Conservation (phyloP, 1,140 invertebrate genomes). For the Forficula auricularia region DNA sequence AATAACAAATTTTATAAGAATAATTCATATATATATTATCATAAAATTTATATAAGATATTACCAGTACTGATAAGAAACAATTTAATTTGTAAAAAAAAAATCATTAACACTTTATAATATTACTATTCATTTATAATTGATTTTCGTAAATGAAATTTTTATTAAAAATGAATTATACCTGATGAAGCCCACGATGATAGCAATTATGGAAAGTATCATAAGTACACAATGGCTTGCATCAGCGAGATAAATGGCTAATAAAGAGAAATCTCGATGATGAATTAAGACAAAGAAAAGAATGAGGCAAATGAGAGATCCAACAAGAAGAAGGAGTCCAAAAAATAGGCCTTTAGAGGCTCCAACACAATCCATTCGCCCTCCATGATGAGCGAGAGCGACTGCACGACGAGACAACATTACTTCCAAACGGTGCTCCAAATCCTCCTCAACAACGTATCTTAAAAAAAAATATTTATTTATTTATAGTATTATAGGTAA, state of each 20-base stretch:
- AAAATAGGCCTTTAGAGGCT: conserved; percentile 84
- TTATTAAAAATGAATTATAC: conserved; percentile 27
- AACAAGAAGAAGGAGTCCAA: conserved; percentile 72
- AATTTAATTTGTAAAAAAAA: neutral
- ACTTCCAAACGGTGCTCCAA: conserved; percentile 66
- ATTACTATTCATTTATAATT: too few species aligned
- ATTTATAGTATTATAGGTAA: too few species aligned
- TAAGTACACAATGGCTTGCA: conserved; percentile 71
- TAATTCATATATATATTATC: too few species aligned
- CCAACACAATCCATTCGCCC: conserved; percentile 79
- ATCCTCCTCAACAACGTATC: conserved; percentile 62
- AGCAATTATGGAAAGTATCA: conserved; percentile 70
- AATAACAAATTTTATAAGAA: conserved; percentile 10
- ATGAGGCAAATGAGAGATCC: conserved; percentile 84
- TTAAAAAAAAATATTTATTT: conserved; percentile 24
- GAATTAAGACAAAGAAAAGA: conserved; percentile 82
- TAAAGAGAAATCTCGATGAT: conserved; percentile 56
- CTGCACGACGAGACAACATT: conserved; percentile 63
- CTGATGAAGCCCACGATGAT: conserved; percentile 78
- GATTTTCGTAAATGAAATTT: too few species aligned
- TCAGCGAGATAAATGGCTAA: conserved; percentile 79
- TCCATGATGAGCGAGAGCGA: conserved; percentile 55
- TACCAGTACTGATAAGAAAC: neutral
- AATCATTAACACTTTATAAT: too few species aligned
- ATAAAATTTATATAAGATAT: conserved; percentile 2